Percentiles rank a stretch among this genome's conserved stretches.
phyloP scores from a whole-genome alignment of 2,797 vertebrate genomes.

The Siniperca obscura region DNA sequence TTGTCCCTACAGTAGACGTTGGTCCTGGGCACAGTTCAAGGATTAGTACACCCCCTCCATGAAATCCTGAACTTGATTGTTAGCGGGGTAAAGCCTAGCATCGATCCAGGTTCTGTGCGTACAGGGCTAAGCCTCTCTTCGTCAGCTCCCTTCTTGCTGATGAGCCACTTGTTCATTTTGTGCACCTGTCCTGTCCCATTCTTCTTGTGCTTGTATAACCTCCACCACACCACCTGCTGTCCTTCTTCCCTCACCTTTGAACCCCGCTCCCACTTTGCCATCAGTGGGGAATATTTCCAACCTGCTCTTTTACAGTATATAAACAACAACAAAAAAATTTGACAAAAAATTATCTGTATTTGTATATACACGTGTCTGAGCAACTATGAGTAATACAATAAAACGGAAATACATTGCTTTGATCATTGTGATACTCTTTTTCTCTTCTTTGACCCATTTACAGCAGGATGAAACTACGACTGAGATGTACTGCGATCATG shows the following conservation, averaged over 20 bases:
- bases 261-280: constrained; percentile 81
- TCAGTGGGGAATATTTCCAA: constrained; percentile 92
- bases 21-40: constrained; percentile 73
- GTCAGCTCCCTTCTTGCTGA: constrained; percentile 51
- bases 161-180: constrained; percentile 73
- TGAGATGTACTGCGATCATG: neutral
- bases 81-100: constrained; percentile 57
- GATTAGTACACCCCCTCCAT: constrained; percentile 63
- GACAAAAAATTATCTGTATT: constrained; percentile 94
- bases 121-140: constrained; percentile 59
- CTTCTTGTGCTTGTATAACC: constrained; percentile 74
- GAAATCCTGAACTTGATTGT: constrained; percentile 69
- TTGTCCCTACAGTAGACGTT: constrained; percentile 64
- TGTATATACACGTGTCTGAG: constrained; percentile 99
- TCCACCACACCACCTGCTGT: constrained; percentile 62
- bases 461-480: neutral
- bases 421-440: constrained; percentile 72
- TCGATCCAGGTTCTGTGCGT: constrained; percentile 66
- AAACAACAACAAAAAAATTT: constrained; percentile 86
- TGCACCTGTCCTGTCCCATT: constrained; percentile 66
- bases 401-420: constrained; percentile 89
- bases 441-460: constrained; percentile 16
- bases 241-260: constrained; percentile 66
- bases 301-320: constrained; percentile 96
- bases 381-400: constrained; percentile 98